Evolutionary conservation across 2,888 invertebrate species (phyloP), one percentile per base, ranked within the genome.

Genomic region (Parapristionchus giblindavisi): DNA sequence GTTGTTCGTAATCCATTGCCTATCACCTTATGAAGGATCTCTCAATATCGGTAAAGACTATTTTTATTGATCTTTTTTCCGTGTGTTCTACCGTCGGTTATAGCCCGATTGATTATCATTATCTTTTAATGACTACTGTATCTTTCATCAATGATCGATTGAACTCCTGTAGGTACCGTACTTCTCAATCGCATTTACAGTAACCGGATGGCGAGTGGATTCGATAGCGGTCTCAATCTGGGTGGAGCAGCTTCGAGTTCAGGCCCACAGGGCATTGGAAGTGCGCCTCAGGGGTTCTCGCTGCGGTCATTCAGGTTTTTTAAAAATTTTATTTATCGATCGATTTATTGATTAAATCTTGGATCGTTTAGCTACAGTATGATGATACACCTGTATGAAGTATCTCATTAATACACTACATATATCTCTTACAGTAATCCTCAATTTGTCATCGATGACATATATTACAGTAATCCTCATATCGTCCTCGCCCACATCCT

Each of bases 401-500:
- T n/a, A n/a, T n/a, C n/a, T n/a, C n/a, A n/a, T n/a, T n/a, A n/a
- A n/a, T n/a, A n/a, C n/a, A n/a, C n/a, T n/a, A n/a, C n/a, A n/a
- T n/a, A n/a, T n/a, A n/a, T n/a, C n/a, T n/a, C n/a, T n/a, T n/a
- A n/a, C n/a, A n/a, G n/a, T n/a, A n/a, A n/a, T n/a, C n/a, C n/a
- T n/a, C n/a, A n/a, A n/a, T n/a, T n/a, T n/a, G n/a, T n/a, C n/a
- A n/a, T n/a, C n/a, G n/a, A n/a, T n/a, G n/a, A n/a, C n/a, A n/a
- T n/a, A n/a, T 0, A 29, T 76, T 79, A 54, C 73, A 85, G 85
- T 58, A 83, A 86, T 52, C 86, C 86, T 48, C 66, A 81, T n/a
- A 79, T 86, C 17, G 86, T 85, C 14, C 65, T 86, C 17, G 80
- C 87, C 8, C 87, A 87, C 72, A 48, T 98, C 80, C 91, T 92